These are phyloP conservation scores for Himalopsyche anomala DNA, from an alignment of 2,888 invertebrate genomes.

Conservation along the genomic window DNA sequence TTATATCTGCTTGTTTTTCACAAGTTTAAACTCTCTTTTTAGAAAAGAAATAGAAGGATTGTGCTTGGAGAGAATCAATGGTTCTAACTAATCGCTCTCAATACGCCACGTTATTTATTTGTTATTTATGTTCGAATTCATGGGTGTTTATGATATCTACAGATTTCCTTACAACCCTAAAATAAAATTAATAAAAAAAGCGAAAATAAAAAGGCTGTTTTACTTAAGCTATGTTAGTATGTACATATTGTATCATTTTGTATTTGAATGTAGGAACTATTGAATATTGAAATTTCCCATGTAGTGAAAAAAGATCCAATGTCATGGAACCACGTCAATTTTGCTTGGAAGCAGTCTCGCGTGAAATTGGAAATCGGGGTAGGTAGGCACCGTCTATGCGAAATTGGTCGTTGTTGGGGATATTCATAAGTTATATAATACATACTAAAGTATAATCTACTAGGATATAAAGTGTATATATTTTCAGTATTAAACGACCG, in stretches of 20 bases:
- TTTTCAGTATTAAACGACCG: conserved; percentile 31
- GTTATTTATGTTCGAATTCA: too few species aligned
- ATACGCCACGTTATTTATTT: too few species aligned
- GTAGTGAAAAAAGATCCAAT: conserved; percentile 52
- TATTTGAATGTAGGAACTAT: not conserved
- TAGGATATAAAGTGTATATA: conserved; percentile 34
- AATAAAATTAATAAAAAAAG: too few species aligned
- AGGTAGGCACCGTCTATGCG: conserved; percentile 53
- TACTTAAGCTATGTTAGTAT: too few species aligned
- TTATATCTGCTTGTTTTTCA: too few species aligned
- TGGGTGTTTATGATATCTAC: too few species aligned
- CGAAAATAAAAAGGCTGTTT: too few species aligned
- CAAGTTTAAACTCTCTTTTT: too few species aligned
- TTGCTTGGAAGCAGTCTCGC: conserved; percentile 53
- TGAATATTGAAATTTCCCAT: conserved; percentile 1
- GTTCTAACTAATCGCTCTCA: too few species aligned
- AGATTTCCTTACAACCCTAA: too few species aligned
- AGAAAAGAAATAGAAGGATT: too few species aligned
- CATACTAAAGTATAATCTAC: conserved; percentile 21
- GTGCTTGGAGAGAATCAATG: too few species aligned
- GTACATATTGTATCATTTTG: not conserved
- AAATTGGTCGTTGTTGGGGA: conserved; percentile 58
- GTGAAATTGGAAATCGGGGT: conserved; percentile 63
- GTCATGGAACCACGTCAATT: conserved; percentile 58
- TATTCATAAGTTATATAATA: conserved; percentile 58